Percentiles rank a stretch among this genome's conserved stretches.
Evolutionary conservation across 2,113 vertebrate species (phyloP).

Genomic region (Solea senegalensis): DNA sequence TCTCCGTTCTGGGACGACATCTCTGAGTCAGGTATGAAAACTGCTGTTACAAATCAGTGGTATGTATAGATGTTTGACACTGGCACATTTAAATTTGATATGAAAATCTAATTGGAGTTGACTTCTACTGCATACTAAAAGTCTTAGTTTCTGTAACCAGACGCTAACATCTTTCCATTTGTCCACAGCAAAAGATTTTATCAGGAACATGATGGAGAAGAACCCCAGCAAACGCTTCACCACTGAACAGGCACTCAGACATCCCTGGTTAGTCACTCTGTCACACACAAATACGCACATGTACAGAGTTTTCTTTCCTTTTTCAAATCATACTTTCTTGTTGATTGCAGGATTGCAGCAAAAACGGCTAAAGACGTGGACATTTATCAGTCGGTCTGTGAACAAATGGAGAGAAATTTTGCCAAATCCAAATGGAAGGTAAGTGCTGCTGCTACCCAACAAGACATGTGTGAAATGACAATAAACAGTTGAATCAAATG

Average conservation of each 20-base stretch:
- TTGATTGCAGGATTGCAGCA: constrained; percentile 86
- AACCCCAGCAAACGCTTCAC: constrained; percentile 86
- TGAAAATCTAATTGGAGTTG: too few species aligned
- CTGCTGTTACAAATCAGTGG: background rate
- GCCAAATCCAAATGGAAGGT: constrained; percentile 95
- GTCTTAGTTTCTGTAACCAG: too few species aligned
- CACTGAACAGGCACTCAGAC: constrained; percentile 88
- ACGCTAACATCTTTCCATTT: constrained; percentile 2
- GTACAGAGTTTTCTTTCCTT: background rate
- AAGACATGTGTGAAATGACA: background rate
- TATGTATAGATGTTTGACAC: too few species aligned
- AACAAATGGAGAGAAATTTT: constrained; percentile 94
- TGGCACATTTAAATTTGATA: too few species aligned
- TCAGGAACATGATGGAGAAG: constrained; percentile 90
- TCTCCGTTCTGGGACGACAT: constrained; percentile 95
- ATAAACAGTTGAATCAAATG: too few species aligned
- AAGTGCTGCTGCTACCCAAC: constrained; percentile 47
- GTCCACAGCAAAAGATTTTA: constrained; percentile 91
- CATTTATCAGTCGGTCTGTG: constrained; percentile 90
- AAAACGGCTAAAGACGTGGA: constrained; percentile 88
- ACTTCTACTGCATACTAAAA: too few species aligned
- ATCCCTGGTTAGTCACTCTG: constrained; percentile 87
- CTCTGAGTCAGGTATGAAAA: constrained; percentile 88
- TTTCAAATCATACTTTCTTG: background rate
- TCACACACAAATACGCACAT: background rate